A percentile compares a stretch with the other conserved stretches of the same genome.
Conservation (phyloP, 2,113 vertebrate genomes). For the Phaethornis superciliosus region DNA sequence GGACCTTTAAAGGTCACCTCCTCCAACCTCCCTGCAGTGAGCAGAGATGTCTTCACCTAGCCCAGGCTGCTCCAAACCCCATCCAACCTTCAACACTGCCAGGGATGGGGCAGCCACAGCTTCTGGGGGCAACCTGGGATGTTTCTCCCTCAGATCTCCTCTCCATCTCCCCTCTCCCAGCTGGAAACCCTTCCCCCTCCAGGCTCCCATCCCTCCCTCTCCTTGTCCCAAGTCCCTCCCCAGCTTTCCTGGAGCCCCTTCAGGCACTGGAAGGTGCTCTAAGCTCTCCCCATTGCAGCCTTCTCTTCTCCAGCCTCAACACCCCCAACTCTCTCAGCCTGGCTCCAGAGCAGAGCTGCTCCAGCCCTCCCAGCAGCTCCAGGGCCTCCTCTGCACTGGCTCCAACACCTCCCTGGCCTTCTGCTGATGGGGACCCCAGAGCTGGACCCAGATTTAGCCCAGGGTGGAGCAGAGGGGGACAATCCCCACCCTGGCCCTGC, state of each 20-base stretch:
- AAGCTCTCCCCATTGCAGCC: not conserved
- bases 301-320: not conserved
- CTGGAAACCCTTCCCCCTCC: not conserved
- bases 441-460: too few species aligned
- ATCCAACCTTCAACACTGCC: not conserved
- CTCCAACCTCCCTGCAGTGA: not conserved
- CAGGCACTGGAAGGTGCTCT: rapidly evolving
- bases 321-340: not conserved
- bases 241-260: not conserved
- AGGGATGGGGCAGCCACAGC: not conserved
- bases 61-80: not conserved
- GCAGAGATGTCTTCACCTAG: not conserved
- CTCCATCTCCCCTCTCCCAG: not conserved
- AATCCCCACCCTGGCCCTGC: not conserved
- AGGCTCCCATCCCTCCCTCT: too few species aligned
- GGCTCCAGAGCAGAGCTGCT: not conserved
- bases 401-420: not conserved
- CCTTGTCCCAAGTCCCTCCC: too few species aligned
- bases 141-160: too few species aligned
- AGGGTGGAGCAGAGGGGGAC: rapidly evolving
- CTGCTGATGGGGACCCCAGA: not conserved
- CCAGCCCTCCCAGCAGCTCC: rapidly evolving
- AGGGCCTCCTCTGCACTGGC: rapidly evolving
- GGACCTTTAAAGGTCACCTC: not conserved
- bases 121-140: not conserved